Evolutionary conservation across 2,888 invertebrate species (phyloP).

Genomic region (Cistogaster globosa): DNA sequence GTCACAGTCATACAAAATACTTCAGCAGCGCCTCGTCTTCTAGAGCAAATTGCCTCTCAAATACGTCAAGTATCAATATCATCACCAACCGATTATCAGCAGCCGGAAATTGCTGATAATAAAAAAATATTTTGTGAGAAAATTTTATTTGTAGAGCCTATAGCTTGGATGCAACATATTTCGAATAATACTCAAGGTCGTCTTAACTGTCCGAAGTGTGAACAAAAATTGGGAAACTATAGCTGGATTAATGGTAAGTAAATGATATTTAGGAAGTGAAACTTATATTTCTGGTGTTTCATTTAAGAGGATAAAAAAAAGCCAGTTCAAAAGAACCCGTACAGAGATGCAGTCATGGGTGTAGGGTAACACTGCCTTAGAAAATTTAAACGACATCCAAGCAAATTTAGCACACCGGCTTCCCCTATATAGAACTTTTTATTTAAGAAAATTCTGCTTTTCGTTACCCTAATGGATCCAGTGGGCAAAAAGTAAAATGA

Average conservation of each 20-base stretch:
- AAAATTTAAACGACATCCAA: no score
- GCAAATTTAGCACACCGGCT: no score
- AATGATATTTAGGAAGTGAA: neutral
- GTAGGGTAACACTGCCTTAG: no score
- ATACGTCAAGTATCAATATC: conserved; percentile 77
- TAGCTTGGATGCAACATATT: conserved; percentile 93
- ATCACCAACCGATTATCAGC: conserved; percentile 46
- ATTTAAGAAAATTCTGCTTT: no score
- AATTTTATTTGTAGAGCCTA: conserved; percentile 94
- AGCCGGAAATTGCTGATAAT: conserved; percentile 9
- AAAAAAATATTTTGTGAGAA: conserved; percentile 84
- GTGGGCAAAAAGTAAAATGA: no score
- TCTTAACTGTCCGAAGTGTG: conserved; percentile 93
- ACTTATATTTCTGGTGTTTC: no score
- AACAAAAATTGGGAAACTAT: conserved; percentile 93
- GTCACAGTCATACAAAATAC: conserved; percentile 30
- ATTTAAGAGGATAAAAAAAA: no score
- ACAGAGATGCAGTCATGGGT: no score
- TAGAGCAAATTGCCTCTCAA: conserved; percentile 79
- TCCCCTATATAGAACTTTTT: no score
- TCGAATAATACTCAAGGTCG: conserved; percentile 90
- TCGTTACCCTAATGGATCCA: no score
- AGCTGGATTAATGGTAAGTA: conserved; percentile 93
- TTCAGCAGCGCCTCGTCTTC: conserved; percentile 74
- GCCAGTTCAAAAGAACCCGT: no score